These are phyloP conservation scores for Chironomus riparius DNA, from an alignment of 2,888 invertebrate genomes.

Conservation along the genomic window DNA sequence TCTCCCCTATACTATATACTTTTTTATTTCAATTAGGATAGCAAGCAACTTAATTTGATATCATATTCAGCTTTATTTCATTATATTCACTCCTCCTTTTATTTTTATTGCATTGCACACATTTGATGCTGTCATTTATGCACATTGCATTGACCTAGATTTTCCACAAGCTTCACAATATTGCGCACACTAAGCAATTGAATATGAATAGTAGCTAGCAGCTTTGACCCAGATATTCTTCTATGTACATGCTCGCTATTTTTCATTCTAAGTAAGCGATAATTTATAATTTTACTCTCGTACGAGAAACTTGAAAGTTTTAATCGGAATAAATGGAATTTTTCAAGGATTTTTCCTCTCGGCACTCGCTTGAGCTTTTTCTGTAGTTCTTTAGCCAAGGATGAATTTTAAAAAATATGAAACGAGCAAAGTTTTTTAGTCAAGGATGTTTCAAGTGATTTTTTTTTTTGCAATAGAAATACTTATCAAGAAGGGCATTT, in stretches of 20 bases:
- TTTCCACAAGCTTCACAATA: not conserved
- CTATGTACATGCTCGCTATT: not conserved
- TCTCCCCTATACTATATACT: too few species aligned
- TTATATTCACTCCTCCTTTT: not conserved
- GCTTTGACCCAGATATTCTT: not conserved
- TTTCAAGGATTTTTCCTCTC: not conserved
- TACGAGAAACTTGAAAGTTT: not conserved
- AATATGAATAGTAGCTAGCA: not conserved
- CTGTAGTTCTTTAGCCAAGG: too few species aligned
- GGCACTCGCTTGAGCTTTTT: too few species aligned
- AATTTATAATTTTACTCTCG: not conserved
- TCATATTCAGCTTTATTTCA: not conserved
- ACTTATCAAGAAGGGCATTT: too few species aligned
- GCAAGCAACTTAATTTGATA: not conserved
- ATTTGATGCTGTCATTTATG: not conserved
- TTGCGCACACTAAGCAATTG: not conserved
- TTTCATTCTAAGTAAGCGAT: not conserved
- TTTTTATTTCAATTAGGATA: too few species aligned
- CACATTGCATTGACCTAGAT: slow-evolving; percentile 6
- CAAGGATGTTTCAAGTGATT: too few species aligned
- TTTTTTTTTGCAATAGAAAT: too few species aligned
- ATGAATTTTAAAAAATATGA: too few species aligned
- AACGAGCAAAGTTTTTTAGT: too few species aligned
- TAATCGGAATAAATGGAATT: not conserved
- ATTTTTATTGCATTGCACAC: not conserved